These are phyloP conservation scores for Monopis laevigella DNA, from an alignment of 2,888 invertebrate genomes.

Conservation along the genomic window DNA sequence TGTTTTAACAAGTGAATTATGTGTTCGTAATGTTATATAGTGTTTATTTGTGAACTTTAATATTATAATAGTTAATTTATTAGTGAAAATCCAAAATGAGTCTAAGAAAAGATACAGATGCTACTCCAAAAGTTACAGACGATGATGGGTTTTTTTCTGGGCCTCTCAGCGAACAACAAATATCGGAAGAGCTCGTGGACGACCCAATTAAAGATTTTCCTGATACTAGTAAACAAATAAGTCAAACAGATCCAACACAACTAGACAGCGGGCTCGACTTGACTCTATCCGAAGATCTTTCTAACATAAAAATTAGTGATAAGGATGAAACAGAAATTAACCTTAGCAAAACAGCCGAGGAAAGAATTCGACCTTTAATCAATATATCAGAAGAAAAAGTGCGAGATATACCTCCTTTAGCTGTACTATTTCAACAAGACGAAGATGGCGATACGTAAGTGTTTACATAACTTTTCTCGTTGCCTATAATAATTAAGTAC, in stretches of 20 bases:
- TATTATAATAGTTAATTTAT: too few species aligned
- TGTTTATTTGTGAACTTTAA: too few species aligned
- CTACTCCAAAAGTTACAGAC: constrained; percentile 32
- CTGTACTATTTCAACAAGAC: constrained; percentile 78
- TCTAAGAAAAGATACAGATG: constrained; percentile 44
- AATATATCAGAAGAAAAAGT: constrained; percentile 19
- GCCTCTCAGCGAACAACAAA: constrained; percentile 25
- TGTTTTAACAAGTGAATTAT: too few species aligned
- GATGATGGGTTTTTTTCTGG: constrained; percentile 48
- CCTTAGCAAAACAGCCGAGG: not conserved
- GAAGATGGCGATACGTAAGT: constrained; percentile 91
- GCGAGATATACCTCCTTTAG: constrained; percentile 58
- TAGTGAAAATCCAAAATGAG: constrained; percentile 38
- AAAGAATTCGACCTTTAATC: constrained; percentile 20
- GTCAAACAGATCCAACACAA: constrained; percentile 19
- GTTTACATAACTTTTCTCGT: too few species aligned
- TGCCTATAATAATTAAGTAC: too few species aligned
- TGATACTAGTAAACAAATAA: constrained; percentile 12
- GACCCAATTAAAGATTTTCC: constrained; percentile 23
- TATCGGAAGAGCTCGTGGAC: constrained; percentile 7
- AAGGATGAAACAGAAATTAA: constrained; percentile 15
- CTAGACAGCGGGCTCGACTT: constrained; percentile 74
- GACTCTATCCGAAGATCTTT: constrained; percentile 70
- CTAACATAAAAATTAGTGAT: constrained; percentile 53
- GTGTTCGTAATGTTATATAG: too few species aligned